These are phyloP conservation scores for Tetragonula carbonaria DNA, from an alignment of 2,888 invertebrate genomes.

Conservation along the genomic window DNA sequence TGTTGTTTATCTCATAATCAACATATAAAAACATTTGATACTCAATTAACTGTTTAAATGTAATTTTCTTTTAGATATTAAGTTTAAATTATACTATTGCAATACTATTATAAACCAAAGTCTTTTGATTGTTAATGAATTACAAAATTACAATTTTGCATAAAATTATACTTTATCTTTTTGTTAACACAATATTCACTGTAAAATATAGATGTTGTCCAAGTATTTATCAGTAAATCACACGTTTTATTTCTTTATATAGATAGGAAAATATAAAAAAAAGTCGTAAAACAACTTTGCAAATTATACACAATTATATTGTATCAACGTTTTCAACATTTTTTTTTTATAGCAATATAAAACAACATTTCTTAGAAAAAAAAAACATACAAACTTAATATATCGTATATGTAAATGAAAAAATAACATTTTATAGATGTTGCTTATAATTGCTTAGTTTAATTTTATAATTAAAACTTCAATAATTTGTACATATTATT, in stretches of 20 bases:
- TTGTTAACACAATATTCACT: slow-evolving; percentile 19
- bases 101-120: slow-evolving; percentile 5
- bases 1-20: slow-evolving; percentile 20
- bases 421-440: slow-evolving; percentile 23
- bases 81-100: background rate
- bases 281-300: slow-evolving; percentile 23
- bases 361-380: slow-evolving; percentile 26
- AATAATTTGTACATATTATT: slow-evolving; percentile 25
- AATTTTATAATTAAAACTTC: slow-evolving; percentile 14
- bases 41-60: slow-evolving; percentile 8
- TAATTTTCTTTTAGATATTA: slow-evolving; percentile 7
- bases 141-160: slow-evolving; percentile 1
- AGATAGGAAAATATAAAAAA: slow-evolving; percentile 39
- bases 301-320: slow-evolving; percentile 49
- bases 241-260: slow-evolving; percentile 27
- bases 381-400: slow-evolving; percentile 36
- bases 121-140: slow-evolving; percentile 14
- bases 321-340: slow-evolving; percentile 29
- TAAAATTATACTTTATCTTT: slow-evolving; percentile 18
- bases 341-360: slow-evolving; percentile 7
- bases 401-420: slow-evolving; percentile 19
- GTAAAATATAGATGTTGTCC: slow-evolving; percentile 21
- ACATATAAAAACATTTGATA: background rate
- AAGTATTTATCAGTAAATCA: slow-evolving; percentile 12
- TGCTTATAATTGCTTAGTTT: slow-evolving; percentile 31